These are phyloP conservation scores for Xiphorhynchus erythropygius DNA, from an alignment of 2,797 vertebrate species.

Conservation along the genomic window DNA sequence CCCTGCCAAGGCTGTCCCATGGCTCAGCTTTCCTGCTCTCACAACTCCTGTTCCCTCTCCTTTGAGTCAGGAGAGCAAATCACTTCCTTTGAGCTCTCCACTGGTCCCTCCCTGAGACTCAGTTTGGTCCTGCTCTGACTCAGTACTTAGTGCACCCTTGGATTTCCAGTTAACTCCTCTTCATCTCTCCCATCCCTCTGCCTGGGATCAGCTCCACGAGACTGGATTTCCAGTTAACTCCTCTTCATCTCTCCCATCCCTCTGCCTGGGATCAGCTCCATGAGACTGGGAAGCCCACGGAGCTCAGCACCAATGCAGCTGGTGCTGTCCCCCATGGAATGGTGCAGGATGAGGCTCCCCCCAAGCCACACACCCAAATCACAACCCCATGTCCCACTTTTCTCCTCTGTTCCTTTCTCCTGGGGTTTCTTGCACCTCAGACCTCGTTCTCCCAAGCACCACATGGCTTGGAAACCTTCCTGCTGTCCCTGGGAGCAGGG, in stretches of 20 bases:
- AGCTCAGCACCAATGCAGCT: neutral
- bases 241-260: no score
- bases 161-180: neutral
- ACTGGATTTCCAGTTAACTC: no score
- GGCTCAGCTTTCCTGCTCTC: neutral
- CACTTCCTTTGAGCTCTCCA: neutral
- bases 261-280: neutral
- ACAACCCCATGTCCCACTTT: neutral
- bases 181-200: neutral
- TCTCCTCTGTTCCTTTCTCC: neutral
- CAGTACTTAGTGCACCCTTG: constrained; percentile 74
- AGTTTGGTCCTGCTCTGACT: constrained; percentile 69
- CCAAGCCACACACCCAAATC: neutral
- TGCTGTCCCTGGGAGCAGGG: neutral
- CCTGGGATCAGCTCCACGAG: neutral
- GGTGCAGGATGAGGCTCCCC: neutral
- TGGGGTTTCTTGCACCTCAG: neutral
- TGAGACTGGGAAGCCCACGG: neutral
- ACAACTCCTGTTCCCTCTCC: neutral
- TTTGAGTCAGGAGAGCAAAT: constrained; percentile 18
- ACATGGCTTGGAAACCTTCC: neutral
- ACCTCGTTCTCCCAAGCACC: neutral
- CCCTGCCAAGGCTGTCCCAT: constrained; percentile 40
- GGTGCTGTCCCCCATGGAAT: fast-evolving
- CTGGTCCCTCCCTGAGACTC: constrained; percentile 26